phyloP scores from a whole-genome alignment of 2,888 invertebrate genomes.

The Argynnis bischoffii region DNA sequence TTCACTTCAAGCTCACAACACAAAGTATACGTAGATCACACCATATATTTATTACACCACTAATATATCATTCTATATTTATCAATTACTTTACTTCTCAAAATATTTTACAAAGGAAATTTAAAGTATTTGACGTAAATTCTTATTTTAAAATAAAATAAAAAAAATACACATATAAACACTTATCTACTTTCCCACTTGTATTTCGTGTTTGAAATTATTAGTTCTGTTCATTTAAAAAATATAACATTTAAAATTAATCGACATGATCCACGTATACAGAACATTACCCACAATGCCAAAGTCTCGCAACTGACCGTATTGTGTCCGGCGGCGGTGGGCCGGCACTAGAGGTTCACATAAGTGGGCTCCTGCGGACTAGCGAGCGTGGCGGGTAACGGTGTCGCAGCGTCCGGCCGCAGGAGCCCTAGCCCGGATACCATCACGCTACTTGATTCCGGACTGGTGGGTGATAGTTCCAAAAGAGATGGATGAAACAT shows the following conservation, averaged over 20 bases:
- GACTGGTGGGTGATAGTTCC: conserved; percentile 51
- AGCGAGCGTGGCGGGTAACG: conserved; percentile 73
- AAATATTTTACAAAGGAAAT: too few relatives aligned
- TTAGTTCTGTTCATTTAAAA: too few relatives aligned
- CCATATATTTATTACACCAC: background rate
- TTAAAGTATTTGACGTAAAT: too few relatives aligned
- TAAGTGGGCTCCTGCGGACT: conserved; percentile 94
- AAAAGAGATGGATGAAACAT: conserved; percentile 18
- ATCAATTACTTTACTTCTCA: too few relatives aligned
- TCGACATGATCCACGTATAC: conserved; percentile 26
- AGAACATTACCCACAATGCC: conserved; percentile 29
- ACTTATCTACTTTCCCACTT: too few relatives aligned
- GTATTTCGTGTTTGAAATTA: too few relatives aligned
- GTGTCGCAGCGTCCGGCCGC: conserved; percentile 80
- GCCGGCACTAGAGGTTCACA: conserved; percentile 93
- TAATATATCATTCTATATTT: too few relatives aligned
- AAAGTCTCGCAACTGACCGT: conserved; percentile 65
- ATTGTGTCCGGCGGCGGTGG: conserved; percentile 67
- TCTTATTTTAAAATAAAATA: too few relatives aligned
- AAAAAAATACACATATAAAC: too few relatives aligned
- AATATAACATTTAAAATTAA: background rate
- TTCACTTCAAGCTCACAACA: conserved; percentile 39
- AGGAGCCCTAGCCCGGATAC: conserved; percentile 75
- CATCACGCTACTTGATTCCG: conserved; percentile 83
- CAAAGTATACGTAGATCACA: conserved; percentile 34